These are phyloP conservation scores for Chlorodrepanis virens DNA, from an alignment of 2,113 vertebrate species.

Conservation along the genomic window DNA sequence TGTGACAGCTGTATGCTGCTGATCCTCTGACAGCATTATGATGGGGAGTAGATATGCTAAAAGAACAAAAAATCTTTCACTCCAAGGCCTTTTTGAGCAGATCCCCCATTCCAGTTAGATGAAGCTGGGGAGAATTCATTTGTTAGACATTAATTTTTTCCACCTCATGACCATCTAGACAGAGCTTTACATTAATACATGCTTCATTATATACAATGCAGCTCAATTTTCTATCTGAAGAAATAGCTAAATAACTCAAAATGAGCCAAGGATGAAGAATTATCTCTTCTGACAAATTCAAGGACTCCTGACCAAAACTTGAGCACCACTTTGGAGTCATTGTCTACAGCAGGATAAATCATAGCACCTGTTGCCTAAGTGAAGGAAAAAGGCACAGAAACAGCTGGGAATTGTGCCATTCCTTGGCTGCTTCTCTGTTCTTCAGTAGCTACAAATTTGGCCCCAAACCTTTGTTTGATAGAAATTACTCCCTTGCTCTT, in stretches of 20 bases:
- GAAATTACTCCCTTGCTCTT: not conserved
- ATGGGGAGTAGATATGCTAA: not conserved
- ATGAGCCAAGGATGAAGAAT: not conserved
- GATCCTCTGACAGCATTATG: not conserved
- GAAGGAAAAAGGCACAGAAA: not conserved
- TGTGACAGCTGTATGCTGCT: not conserved
- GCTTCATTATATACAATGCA: not conserved
- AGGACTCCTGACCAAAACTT: not conserved
- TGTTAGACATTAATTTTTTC: not conserved
- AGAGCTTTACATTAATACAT: not conserved
- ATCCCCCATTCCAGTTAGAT: not conserved
- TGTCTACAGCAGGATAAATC: not conserved
- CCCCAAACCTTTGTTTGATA: not conserved
- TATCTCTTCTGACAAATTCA: not conserved
- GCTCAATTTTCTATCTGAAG: not conserved
- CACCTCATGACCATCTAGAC: not conserved
- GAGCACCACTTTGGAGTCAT: not conserved
- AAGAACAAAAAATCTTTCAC: not conserved
- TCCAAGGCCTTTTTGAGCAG: not conserved
- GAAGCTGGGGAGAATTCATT: not conserved
- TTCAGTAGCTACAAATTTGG: not conserved
- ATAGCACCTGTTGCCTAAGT: not conserved
- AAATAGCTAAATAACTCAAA: not conserved
- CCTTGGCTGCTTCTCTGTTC: not conserved
- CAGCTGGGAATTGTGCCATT: not conserved